Base-by-base conservation (phyloP, 2,113 vertebrate genomes). In the Fulica atra region DNA sequence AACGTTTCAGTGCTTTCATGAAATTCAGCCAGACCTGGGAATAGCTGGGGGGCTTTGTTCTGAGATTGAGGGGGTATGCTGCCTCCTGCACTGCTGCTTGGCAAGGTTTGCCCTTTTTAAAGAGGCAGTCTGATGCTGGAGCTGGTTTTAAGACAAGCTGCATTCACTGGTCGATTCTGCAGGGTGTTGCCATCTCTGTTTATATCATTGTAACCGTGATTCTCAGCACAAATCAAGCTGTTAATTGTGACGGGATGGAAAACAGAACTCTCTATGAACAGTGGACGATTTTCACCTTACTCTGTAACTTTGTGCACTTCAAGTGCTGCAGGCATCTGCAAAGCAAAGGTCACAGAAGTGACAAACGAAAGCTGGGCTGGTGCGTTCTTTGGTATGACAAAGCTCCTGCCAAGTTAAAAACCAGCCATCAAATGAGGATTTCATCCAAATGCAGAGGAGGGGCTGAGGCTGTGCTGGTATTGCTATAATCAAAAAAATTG, bases 241-340 rank as follows among this genome's bases (percentile, higher is more conserved):
- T 79, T 50, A 16, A 4, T 10, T 3, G 5, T 19, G 5, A 56
- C 65, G 46, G 19, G 16, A 10, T 56, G 18, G 54, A 25, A 83
- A 69, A 51, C 13, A 33, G 17, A 11, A 42, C 16, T 57, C 21
- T 68, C 13, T 70, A 11, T 7, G n/a, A 59, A 21, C 3, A 51
- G 38, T 42, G 70, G 7, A 9, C 91, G 50, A 5, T 44, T 83
- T 68, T 60, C 8, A 35, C 13, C 3, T 3, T 35, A 17, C 35
- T 61, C 4, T 0, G 35, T 23, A 13, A n/a, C 14, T 72, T 59
- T 1, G 3, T 36, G 33, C 1, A 1, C 23, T n/a, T 35, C 7
- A 19, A 24, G 21, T 64, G n/a, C 48, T 44, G 15, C 26, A 42
- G 42, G 42, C 25, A 28, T 7, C 59, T 92, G 54, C 44, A 61